Evolutionary conservation across 1,140 invertebrate genomes (phyloP), one percentile per base, ranked within the genome.

Genomic region (Lepidurus packardi): DNA sequence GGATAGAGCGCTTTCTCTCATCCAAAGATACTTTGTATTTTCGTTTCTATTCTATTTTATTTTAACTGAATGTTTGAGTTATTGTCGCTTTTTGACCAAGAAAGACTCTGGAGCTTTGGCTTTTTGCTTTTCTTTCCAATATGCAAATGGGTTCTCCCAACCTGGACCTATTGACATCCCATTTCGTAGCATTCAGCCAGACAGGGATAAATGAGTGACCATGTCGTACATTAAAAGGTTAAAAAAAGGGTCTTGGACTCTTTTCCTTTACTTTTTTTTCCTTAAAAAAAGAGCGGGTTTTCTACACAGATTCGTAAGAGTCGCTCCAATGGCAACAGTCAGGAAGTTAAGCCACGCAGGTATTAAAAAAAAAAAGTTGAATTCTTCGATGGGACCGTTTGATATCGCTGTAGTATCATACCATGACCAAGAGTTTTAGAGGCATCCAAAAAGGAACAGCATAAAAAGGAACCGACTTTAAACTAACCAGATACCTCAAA

Each of bases 211-310:
- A 65, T 65, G 53, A 65, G 53, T 65, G 53, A 65, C 53, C 53
- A 65, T 65, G 53, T 65, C 53, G 53, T 65, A 65, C 53, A 65
- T 65, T 65, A 65, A 65, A 65, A 65, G 53, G 53, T 65, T 65
- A 65, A 65, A 65, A 65, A 65, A 65, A 65, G 53, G 45, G 53
- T 65, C 53, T 34, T 34, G 34, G 34, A 34, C 34, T 4, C 53
- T 65, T n/a, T 65, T 13, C n/a, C 53, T 21, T 65, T 65, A 0
- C n/a, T 4, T 65, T 7, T 65, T 65, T 21, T 65, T 65, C 5
- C 3, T 4, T 65, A 7, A 21, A 65, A 65, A 65, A 65, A 65
- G 53, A 65, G 53, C 53, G 21, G 53, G 53, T 65, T 65, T 65
- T 65, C 53, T 65, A 65, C 53, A 7, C 16, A 65, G 53, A 65